A percentile compares a stretch with the other conserved stretches of the same genome.
Evolutionary conservation across 2,888 invertebrate genomes (phyloP).

Genomic region (Seira ritae): DNA sequence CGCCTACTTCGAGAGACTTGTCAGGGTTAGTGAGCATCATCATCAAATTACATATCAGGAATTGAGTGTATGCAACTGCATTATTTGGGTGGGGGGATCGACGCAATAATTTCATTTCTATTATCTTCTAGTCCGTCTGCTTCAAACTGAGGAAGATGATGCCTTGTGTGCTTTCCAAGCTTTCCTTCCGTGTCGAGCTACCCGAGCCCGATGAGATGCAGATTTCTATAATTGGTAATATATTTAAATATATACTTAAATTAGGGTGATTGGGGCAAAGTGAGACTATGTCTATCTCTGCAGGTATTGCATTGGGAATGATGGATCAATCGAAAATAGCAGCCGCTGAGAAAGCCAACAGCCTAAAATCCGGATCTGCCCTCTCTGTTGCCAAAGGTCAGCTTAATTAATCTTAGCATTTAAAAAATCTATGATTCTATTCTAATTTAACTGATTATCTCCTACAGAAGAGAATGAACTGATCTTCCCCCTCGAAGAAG

Average conservation of each 20-base stretch:
- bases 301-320: conserved; percentile 63
- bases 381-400: conserved; percentile 53
- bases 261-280: not conserved
- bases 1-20: conserved; percentile 76
- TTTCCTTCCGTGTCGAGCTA: conserved; percentile 88
- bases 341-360: conserved; percentile 34
- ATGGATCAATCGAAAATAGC: conserved; percentile 51
- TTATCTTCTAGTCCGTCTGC: conserved; percentile 83
- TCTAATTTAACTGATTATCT: not conserved
- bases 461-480: conserved; percentile 42
- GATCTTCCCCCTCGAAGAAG: conserved; percentile 52
- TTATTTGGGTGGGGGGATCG: too few relatives aligned
- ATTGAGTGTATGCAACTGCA: too few relatives aligned
- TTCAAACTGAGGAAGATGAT: conserved; percentile 93
- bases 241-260: not conserved
- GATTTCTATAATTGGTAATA: conserved; percentile 78
- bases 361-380: conserved; percentile 30
- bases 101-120: too few relatives aligned
- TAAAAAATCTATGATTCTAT: too few relatives aligned
- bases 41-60: not conserved
- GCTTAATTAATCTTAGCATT: too few relatives aligned
- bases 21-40: conserved; percentile 75
- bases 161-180: conserved; percentile 89
- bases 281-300: too few relatives aligned
- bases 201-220: conserved; percentile 88